Evolutionary conservation across 1,140 invertebrate genomes (phyloP), one percentile per base, ranked within the genome.

Genomic region (Phymastichus coffea): DNA sequence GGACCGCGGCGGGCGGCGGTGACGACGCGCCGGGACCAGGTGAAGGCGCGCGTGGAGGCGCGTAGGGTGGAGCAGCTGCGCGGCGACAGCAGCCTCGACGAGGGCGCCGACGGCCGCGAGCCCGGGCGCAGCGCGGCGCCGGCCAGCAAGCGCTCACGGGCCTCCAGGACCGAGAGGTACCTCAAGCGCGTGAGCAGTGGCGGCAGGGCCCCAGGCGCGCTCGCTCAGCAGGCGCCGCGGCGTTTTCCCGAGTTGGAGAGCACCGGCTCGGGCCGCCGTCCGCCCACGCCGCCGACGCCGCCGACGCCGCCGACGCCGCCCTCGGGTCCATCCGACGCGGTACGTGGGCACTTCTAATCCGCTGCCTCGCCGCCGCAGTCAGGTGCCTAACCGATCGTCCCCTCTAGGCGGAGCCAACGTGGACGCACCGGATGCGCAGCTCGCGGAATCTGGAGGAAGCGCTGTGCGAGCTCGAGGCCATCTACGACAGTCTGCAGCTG

Each of bases 391-490:
- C 59, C 1, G 61, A 69, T 38, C 52, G 56, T n/a, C 56, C 62
- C 48, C 63, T 63, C 19, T 61, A 70, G 46, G 54, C n/a, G n/a
- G n/a, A n/a, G 0, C 19, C 28, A 38, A 19, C 43, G 10, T 26
- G n/a, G n/a, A n/a, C n/a, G n/a, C n/a, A n/a, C n/a, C n/a, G n/a
- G n/a, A n/a, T n/a, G n/a, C n/a, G n/a, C n/a, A n/a, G n/a, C 67
- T 89, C 89, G 1, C 85, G 84, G 17, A 93, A 93, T 75, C 80
- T 93, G 23, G 92, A 94, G 72, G 91, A 94, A 66, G 92, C 92
- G 40, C 78, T 95, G 7, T 87, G 88, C 65, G 93, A 95, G 76
- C 74, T 96, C 26, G 93, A 96, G 80, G 88, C 89, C 14, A 94
- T 95, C 70, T 95, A 94, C 75, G 91, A 92, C 65, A 92, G 88